These are phyloP conservation scores for Chrysotoxum bicinctum DNA, from an alignment of 2,888 invertebrate species.

Conservation along the genomic window DNA sequence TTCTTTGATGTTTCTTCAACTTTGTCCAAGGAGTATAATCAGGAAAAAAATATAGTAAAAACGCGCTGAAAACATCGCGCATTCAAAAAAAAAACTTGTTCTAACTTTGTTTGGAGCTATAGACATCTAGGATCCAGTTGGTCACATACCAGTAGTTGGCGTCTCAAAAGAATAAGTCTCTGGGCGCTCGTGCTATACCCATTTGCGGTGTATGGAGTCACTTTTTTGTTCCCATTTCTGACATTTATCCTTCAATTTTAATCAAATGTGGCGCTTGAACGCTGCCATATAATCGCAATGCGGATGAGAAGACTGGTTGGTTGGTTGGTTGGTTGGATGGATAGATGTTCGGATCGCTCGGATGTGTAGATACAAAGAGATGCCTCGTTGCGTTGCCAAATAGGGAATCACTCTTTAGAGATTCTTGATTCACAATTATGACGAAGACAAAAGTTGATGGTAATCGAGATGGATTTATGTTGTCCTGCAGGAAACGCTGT, in stretches of 20 bases:
- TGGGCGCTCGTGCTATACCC: constrained; percentile 66
- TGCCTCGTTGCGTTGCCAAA: constrained; percentile 47
- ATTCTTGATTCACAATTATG: constrained; percentile 63
- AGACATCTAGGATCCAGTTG: constrained; percentile 63
- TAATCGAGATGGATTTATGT: constrained; percentile 66
- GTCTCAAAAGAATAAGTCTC: constrained; percentile 12
- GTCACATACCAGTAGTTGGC: background rate
- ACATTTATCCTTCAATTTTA: constrained; percentile 71
- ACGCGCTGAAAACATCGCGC: background rate
- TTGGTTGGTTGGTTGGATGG: background rate
- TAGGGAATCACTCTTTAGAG: constrained; percentile 50
- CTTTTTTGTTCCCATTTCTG: constrained; percentile 58
- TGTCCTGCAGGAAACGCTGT: constrained; percentile 50
- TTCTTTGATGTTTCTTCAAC: constrained; percentile 54
- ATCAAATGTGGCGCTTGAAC: constrained; percentile 72
- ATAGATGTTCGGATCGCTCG: background rate
- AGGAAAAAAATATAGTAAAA: constrained; percentile 19
- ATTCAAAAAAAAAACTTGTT: constrained; percentile 45
- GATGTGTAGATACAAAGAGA: constrained; percentile 13
- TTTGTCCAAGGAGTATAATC: constrained; percentile 4
- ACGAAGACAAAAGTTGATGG: constrained; percentile 64
- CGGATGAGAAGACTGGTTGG: constrained; percentile 52
- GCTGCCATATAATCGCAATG: constrained; percentile 65
- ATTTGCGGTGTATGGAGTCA: constrained; percentile 43
- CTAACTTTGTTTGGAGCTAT: constrained; percentile 54